Base-by-base conservation (phyloP, 2,888 invertebrate genomes). In the Cheiracanthium punctorium region DNA sequence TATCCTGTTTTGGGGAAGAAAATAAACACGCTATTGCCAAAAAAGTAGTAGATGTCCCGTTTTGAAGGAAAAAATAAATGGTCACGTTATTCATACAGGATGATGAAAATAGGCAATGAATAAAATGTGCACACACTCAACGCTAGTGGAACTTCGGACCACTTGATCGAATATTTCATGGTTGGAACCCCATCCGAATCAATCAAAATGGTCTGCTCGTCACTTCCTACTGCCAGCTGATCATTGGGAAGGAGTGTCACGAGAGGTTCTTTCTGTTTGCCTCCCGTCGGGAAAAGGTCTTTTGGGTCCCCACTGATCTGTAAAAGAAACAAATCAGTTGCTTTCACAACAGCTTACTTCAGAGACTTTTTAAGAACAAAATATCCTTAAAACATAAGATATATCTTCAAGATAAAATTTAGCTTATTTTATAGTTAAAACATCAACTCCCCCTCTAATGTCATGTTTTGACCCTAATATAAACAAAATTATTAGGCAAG, bases 131-230 rank as follows among this genome's bases (percentile, higher is more conserved):
- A n/a, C 30, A 37, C 92, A 95, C 95, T 94, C 89, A 95, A 93
- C 87, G 94, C 94, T 84, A 87, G 92, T 12, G 97, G 96, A 30
- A 95, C 93, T 90, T 96, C 96, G 2, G 94, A 93, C 96, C 96
- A 97, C 90, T 95, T 95, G 1, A 96, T 93, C 29, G 95, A 94
- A 91, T 95, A 94, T 91, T 94, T 95, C 91, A 93, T 94, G 82
- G 94, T 94, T 72, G 95, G 93, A 89, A 94, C 93, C 29, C 95
- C 95, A 64, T 94, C 94, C 29, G 95, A 94, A 91, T 97, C 95
- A 80, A 98, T 95, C 2, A 97, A 93, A 87, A 98, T 96, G 0
- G 97, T 95, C 90, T 96, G 96, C 69, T 95, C 95, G 91, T 98
- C 98, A 90, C 96, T 94, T 0, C 96, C 96, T 37, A 98, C 93